Percentiles rank a stretch among this genome's conserved stretches.
These are phyloP conservation scores for Bungarus multicinctus DNA, from an alignment of 2,113 vertebrate species.

Conservation along the genomic window DNA sequence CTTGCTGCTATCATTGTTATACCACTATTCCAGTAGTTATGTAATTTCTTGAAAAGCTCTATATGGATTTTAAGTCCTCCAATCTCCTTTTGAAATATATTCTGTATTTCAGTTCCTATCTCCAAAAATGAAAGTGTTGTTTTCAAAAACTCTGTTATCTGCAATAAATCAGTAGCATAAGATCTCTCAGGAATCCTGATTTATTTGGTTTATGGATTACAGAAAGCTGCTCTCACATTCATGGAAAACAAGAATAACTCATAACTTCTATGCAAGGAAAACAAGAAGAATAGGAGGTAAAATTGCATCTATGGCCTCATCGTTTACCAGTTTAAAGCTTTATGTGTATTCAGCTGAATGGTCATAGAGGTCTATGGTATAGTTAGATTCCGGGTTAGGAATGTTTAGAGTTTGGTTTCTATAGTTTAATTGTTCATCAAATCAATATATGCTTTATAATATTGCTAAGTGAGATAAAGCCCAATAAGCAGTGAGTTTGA, in stretches of 20 bases:
- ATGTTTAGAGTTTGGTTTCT: background rate
- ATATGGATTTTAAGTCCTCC: background rate
- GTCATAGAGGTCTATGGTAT: background rate
- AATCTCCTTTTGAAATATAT: background rate
- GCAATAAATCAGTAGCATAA: background rate
- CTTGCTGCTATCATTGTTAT: background rate
- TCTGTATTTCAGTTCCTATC: background rate
- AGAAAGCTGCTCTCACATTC: background rate
- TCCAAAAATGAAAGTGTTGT: background rate
- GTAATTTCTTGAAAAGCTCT: background rate
- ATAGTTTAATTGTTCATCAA: background rate
- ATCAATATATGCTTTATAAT: background rate
- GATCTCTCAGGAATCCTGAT: background rate
- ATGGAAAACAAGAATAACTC: background rate
- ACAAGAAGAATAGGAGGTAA: background rate
- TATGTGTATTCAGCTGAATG: background rate
- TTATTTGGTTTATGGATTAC: background rate
- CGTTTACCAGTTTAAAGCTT: background rate
- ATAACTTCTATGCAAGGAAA: background rate
- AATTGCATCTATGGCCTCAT: background rate
- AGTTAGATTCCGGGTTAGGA: background rate
- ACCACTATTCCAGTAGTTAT: background rate
- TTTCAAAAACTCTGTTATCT: background rate
- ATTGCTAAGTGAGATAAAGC: background rate
- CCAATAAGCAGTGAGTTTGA: background rate